Evolutionary conservation across 2,888 invertebrate species (phyloP), one percentile per base, ranked within the genome.

Genomic region (Heliconius erato): DNA sequence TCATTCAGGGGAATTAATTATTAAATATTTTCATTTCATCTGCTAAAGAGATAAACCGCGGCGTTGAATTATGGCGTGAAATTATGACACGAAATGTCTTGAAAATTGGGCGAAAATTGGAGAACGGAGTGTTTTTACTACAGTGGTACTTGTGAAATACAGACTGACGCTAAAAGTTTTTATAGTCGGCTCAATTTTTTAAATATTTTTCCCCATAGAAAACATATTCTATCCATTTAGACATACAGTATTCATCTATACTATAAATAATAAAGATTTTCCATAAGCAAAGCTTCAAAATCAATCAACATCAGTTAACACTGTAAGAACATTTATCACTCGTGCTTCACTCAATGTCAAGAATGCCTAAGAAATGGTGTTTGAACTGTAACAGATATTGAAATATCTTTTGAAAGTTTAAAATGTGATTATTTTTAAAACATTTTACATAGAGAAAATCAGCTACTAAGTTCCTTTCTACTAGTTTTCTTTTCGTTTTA

Each of bases 261-360:
- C 3, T 19, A 49, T 49, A n/a, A 63, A 59, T 59, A 49, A 72
- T 49, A 54, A 28, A 6, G n/a, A 4, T 4, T n/a, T 26, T 54
- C 19, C 7, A 35, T 59, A n/a, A 23, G 74, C 0, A 59, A n/a
- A 35, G 35, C 74, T n/a, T 76, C n/a, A 76, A 54, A 76, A 76
- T 76, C 74, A 76, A 59, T 59, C 74, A 76, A 76, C 74, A 76
- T 74, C 74, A 59, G n/a, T 4, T 76, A 59, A 59, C n/a, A 59
- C 59, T 59, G 19, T 59, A 19, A 16, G 74, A 59, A 32, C 74
- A 59, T 76, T 76, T 12, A 76, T 76, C 74, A 59, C 35, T 32
- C n/a, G 32, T 35, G 7, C 23, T 74, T n/a, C 14, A 59, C 35
- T 76, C 59, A 16, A 59, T 59, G 71, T 71, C 44, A 44, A 26